These are phyloP conservation scores for Pipistrellus pygmaeus DNA, from an alignment of 2,797 vertebrate species.

Conservation along the genomic window DNA sequence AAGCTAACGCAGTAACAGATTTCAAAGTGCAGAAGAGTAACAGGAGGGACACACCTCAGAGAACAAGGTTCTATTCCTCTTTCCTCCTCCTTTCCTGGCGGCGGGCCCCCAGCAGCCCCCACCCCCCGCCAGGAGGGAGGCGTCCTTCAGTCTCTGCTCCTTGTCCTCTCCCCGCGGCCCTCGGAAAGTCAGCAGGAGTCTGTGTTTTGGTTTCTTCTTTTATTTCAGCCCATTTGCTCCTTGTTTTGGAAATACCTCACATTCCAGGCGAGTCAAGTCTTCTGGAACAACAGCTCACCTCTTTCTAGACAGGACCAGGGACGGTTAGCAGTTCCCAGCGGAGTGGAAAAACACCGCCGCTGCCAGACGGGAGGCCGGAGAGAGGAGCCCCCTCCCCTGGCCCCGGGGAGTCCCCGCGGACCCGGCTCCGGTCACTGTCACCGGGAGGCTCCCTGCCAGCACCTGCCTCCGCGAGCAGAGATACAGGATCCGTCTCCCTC, in stretches of 20 bases:
- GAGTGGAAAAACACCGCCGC: not conserved
- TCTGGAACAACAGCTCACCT: conserved; percentile 39
- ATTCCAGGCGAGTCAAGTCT: conserved; percentile 58
- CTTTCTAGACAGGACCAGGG: conserved; percentile 32
- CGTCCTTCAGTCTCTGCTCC: not conserved
- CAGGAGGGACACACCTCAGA: not conserved
- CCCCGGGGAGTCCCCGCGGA: not conserved
- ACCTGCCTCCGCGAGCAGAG: not conserved
- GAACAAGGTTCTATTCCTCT: not conserved
- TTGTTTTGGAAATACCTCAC: conserved; percentile 75
- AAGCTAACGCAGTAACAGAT: not conserved
- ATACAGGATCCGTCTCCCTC: not conserved
- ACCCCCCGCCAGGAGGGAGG: no score
- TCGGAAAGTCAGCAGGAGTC: not conserved
- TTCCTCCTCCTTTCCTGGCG: no score
- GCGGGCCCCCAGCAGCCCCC: not conserved
- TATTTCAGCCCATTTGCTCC: conserved; percentile 22
- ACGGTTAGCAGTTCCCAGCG: not conserved
- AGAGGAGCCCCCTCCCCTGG: not conserved
- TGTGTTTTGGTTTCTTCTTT: conserved; percentile 55
- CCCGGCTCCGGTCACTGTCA: not conserved
- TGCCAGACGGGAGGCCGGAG: not conserved
- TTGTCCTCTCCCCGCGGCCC: not conserved
- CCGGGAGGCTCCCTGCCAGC: not conserved
- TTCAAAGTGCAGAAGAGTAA: not conserved